Conservation (phyloP, 2,113 vertebrate genomes). For the Taurulus bubalis region DNA sequence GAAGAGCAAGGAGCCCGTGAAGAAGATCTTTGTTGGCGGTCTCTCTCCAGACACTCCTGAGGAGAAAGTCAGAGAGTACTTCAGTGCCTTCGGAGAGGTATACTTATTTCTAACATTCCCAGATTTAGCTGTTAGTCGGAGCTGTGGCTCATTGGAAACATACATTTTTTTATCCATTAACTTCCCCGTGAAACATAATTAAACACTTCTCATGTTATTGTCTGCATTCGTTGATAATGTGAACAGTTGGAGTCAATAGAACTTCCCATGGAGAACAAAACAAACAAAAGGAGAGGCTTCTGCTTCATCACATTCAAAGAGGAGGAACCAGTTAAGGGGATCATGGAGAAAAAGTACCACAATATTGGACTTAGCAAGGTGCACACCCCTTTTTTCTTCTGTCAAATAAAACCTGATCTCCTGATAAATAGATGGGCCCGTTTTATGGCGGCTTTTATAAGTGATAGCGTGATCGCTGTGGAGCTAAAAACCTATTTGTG, state of each 20-base stretch:
- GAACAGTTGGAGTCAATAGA: conserved; percentile 95
- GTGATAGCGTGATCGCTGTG: not conserved
- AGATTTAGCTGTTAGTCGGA: not conserved
- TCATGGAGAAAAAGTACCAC: conserved; percentile 99
- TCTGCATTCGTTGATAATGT: not conserved
- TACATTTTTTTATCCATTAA: not conserved
- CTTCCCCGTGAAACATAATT: not conserved
- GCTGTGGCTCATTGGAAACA: no score
- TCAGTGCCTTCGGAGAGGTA: conserved; percentile 96
- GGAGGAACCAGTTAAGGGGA: conserved; percentile 96
- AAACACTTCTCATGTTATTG: not conserved
- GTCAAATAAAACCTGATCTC: not conserved
- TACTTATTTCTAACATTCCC: not conserved
- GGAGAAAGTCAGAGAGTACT: conserved; percentile 98
- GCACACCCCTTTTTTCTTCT: conserved; percentile 31
- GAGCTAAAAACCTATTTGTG: not conserved
- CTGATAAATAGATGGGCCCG: not conserved
- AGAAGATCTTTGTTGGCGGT: conserved; percentile 99
- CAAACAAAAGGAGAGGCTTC: conserved; percentile 98
- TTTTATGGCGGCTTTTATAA: not conserved
- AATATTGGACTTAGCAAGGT: conserved; percentile 99
- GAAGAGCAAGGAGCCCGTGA: conserved; percentile 98
- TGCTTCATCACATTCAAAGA: conserved; percentile 99
- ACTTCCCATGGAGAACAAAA: conserved; percentile 99
- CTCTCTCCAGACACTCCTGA: conserved; percentile 98